These are phyloP conservation scores for Zaprionus kolodkinae DNA, from an alignment of 1,140 invertebrate genomes.

Conservation along the genomic window DNA sequence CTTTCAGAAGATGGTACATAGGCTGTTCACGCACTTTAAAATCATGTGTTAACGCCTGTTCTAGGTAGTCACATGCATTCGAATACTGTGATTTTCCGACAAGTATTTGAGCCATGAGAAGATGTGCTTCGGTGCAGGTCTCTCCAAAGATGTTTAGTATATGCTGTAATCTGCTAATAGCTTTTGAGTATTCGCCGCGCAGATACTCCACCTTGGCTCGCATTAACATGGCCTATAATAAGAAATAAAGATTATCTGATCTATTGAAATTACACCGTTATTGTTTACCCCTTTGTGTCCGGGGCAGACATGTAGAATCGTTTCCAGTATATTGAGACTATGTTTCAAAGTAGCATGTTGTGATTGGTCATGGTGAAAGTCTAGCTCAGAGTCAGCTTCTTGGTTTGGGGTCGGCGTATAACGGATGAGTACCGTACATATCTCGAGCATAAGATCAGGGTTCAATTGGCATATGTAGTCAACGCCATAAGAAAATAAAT, in stretches of 20 bases:
- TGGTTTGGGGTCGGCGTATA: slow-evolving; percentile 88
- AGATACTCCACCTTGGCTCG: slow-evolving; percentile 92
- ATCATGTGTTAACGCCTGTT: slow-evolving; percentile 95
- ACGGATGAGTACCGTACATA: slow-evolving; percentile 91
- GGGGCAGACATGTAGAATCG: slow-evolving; percentile 91
- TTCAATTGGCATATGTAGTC: slow-evolving; percentile 91
- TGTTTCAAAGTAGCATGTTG: slow-evolving; percentile 83
- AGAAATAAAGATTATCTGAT: not conserved
- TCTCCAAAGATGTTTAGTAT: slow-evolving; percentile 91
- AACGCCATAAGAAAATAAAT: slow-evolving; percentile 89
- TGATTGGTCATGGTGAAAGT: slow-evolving; percentile 84
- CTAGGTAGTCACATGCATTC: slow-evolving; percentile 92
- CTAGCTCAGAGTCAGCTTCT: slow-evolving; percentile 58
- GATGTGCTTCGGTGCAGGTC: slow-evolving; percentile 91
- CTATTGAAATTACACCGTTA: not conserved
- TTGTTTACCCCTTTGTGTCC: slow-evolving; percentile 85
- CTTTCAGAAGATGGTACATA: slow-evolving; percentile 94
- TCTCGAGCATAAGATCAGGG: slow-evolving; percentile 93
- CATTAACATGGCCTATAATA: slow-evolving; percentile 88
- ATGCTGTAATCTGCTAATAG: slow-evolving; percentile 88
- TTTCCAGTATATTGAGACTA: slow-evolving; percentile 89
- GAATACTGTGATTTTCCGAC: slow-evolving; percentile 90
- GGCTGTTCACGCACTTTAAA: slow-evolving; percentile 96
- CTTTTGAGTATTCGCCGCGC: slow-evolving; percentile 89
- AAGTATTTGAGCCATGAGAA: slow-evolving; percentile 95